Conservation (phyloP, 2,113 vertebrate genomes). For the Poeciliopsis retropinna region DNA sequence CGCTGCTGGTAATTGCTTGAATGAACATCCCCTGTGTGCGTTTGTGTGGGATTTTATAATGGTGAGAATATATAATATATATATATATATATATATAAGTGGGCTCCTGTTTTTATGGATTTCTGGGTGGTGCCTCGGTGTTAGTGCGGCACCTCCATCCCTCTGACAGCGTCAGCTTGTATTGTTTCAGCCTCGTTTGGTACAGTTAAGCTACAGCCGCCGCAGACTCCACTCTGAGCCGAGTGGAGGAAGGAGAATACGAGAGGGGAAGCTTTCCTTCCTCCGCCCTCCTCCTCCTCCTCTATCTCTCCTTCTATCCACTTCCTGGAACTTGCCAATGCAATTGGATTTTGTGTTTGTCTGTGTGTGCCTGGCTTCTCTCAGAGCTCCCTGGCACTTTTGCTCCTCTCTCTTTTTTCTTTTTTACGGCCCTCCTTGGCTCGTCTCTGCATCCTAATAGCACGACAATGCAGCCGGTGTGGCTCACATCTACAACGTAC, state of each 20-base stretch:
- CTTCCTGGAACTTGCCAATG: conserved; percentile 70
- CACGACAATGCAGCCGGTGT: conserved; percentile 63
- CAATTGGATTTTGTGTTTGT: conserved; percentile 76
- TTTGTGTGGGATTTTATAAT: conserved; percentile 40
- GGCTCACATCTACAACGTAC: conserved; percentile 57
- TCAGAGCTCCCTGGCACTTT: conserved; percentile 56
- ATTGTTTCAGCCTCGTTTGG: conserved; percentile 41
- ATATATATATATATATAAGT: conserved; percentile 10
- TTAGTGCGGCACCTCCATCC: conserved; percentile 51
- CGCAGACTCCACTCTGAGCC: conserved; percentile 34
- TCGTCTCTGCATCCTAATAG: conserved; percentile 70
- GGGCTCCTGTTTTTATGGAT: conserved; percentile 50
- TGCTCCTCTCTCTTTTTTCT: conserved; percentile 24
- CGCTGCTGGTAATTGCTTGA: conserved; percentile 47
- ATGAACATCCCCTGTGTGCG: conserved; percentile 53
- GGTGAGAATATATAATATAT: conserved; percentile 35
- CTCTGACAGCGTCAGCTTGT: conserved; percentile 50
- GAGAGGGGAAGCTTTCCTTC: conserved; percentile 9
- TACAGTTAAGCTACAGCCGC: conserved; percentile 62
- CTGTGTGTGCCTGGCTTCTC: conserved; percentile 74
- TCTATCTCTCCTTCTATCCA: conserved; percentile 55
- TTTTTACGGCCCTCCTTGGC: conserved; percentile 45
- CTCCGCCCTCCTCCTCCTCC: conserved; percentile 25
- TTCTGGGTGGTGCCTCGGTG: conserved; percentile 43
- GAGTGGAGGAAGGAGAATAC: conserved; percentile 16